Base-by-base conservation (phyloP, 2,888 invertebrate genomes). In the Rhorus exstirpatorius region DNA sequence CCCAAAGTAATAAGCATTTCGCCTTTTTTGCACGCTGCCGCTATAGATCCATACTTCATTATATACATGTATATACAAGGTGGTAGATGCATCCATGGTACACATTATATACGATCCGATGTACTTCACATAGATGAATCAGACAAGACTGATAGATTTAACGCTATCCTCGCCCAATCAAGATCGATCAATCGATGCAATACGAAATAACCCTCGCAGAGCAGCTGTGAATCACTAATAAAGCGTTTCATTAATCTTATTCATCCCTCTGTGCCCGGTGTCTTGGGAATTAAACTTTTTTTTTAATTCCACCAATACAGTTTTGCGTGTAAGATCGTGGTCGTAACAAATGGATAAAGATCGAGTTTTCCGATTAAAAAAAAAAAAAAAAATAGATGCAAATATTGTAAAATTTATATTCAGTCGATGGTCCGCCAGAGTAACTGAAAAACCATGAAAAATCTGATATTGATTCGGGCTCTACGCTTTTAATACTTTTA, bases 171-270 rank as follows among this genome's bases (percentile, higher is more conserved):
- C 77, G 67, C 77, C 75, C 78, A 82, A 82, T 82, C 79, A 79
- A 74, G 78, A 82, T 82, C 79, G 82, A 82, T 82, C 82, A 65
- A 82, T 79, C 82, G 82, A 82, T 70, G 41, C 60, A n/a, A n/a
- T 26, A 12, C 46, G 31, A 35, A 35, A 49, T 58, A 60, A 44
- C n/a, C 41, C 31, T 55, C 60, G 8, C 55, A 10, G 17, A 41
- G 12, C 58, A 35, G 38, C 31, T 55, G 61, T 24, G 67, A 65
- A 79, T 70, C 70, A 70, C 70, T 79, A 82, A 82, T 82, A 82
- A 79, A 79, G 65, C 31, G 14, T 79, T 82, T 75, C 78, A 79
- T 82, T 65, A 71, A 79, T 82, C 82, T 71, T 75, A n/a, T 19
- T 60, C 72, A 8, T 51, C 38, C 26, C 35, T 19, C 26, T 12